Evolutionary conservation across 2,888 invertebrate genomes (phyloP), one percentile per base, ranked within the genome.

Genomic region (Eupithecia centaureata): DNA sequence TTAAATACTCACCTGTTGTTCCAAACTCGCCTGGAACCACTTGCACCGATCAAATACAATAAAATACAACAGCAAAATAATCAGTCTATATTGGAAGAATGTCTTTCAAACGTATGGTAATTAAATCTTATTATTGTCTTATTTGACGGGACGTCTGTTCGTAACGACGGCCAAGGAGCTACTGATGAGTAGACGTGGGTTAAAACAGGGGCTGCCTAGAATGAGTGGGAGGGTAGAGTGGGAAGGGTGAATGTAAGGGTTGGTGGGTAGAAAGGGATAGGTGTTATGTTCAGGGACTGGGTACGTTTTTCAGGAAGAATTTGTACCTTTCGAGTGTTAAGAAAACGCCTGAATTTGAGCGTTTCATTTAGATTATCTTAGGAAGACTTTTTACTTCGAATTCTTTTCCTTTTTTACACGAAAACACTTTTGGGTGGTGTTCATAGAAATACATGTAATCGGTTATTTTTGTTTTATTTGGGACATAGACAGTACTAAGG

Each of bases 201-300:
- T 84, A 86, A 85, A 85, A 86, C 85, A 86, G 86, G 89, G 91
- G 86, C 83, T 88, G 84, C 78, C 18, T 47, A 18, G 18, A 76
- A 30, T 63, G 87, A 87, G 91, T 91, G 90, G 90, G 91, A 75
- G 77, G 76, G 72, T 5, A 72, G 84, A 87, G 52, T n/a, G 84
- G 75, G 86, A 86, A 15, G 66, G 73, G n/a, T 1, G 30, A 73
- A 85, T 72, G 12, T 13, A n/a, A 32, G 33, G 13, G 56, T 27
- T 28, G 5, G 10, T 38, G 2, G 0, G 82, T 12, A 1, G 78
- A 88, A 42, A 73, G 79, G 67, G 87, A 81, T 8, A 51, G 77
- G 22, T 65, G 77, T 71, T 74, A 18, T 65, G 77, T 71, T 74
- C 77, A 78, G 79, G 77, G 78, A 63, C 81, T 79, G 33, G 54